A percentile compares a stretch with the other conserved stretches of the same genome.
Conservation (phyloP, 2,888 invertebrate genomes). For the Carpatolechia fugitivella region DNA sequence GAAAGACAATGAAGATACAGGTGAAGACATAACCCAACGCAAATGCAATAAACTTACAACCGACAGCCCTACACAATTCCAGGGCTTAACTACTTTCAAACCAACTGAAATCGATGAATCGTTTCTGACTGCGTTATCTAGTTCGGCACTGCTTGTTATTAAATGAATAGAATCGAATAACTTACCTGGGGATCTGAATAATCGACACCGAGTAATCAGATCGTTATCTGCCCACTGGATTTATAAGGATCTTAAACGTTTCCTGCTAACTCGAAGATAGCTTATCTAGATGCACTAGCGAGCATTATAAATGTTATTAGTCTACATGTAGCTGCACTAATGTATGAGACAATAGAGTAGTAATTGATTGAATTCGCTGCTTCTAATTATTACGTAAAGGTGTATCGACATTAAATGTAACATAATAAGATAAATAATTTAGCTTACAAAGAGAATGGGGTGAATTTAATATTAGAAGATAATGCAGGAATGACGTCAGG, state of each 20-base stretch:
- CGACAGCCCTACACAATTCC: slow-evolving; percentile 42
- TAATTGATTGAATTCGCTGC: background rate
- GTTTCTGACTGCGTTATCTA: slow-evolving; percentile 67
- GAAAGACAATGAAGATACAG: too few species aligned
- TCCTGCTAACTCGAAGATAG: slow-evolving; percentile 43
- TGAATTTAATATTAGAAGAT: too few species aligned
- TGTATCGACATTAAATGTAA: background rate
- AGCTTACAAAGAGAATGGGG: too few species aligned
- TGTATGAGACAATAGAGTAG: background rate
- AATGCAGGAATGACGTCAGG: too few species aligned
- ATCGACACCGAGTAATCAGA: slow-evolving; percentile 74
- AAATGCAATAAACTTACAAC: background rate
- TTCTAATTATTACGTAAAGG: background rate
- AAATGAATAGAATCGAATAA: slow-evolving; percentile 75
- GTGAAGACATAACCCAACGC: too few species aligned
- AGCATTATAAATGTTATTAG: slow-evolving; percentile 25
- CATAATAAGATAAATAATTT: background rate
- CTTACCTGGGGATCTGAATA: slow-evolving; percentile 71
- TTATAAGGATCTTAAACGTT: slow-evolving; percentile 67
- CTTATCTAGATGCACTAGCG: slow-evolving; percentile 23
- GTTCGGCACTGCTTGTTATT: slow-evolving; percentile 50
- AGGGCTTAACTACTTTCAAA: slow-evolving; percentile 54
- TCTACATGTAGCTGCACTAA: slow-evolving; percentile 11
- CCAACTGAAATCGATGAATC: slow-evolving; percentile 55
- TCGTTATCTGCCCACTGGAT: slow-evolving; percentile 66